A percentile compares a stretch with the other conserved stretches of the same genome.
phyloP scores from a whole-genome alignment of 2,888 invertebrate genomes.

The Drosophila mimetica region DNA sequence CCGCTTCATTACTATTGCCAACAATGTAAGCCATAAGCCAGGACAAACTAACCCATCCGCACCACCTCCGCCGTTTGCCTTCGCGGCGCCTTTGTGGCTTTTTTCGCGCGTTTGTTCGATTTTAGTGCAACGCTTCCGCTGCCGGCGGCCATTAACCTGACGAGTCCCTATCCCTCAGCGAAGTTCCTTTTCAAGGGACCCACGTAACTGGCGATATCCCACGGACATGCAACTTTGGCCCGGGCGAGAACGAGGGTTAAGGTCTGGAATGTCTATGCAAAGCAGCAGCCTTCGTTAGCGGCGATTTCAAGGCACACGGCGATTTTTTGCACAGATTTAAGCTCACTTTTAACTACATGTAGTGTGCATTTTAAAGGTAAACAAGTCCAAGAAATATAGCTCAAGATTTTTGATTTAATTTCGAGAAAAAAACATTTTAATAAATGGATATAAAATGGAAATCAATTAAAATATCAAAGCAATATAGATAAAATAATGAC shows the following conservation, averaged over 20 bases:
- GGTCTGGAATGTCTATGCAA: slow-evolving; percentile 71
- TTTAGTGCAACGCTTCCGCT: slow-evolving; percentile 74
- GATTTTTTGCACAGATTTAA: slow-evolving; percentile 10
- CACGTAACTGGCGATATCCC: slow-evolving; percentile 16
- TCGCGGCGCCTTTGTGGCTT: slow-evolving; percentile 27
- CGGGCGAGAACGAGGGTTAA: slow-evolving; percentile 71
- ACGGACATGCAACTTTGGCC: slow-evolving; percentile 59
- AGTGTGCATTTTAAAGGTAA: background rate
- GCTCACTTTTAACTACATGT: background rate
- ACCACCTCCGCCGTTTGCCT: background rate
- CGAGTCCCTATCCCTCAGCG: slow-evolving; percentile 1
- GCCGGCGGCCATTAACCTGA: slow-evolving; percentile 70
- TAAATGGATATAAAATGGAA: too few species aligned
- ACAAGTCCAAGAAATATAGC: too few species aligned
- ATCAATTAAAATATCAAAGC: too few species aligned
- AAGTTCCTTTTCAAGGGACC: background rate
- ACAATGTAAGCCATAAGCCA: slow-evolving; percentile 18
- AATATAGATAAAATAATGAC: too few species aligned
- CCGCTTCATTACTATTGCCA: slow-evolving; percentile 40
- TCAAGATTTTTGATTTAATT: too few species aligned
- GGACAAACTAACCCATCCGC: slow-evolving; percentile 7
- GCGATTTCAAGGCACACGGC: slow-evolving; percentile 5
- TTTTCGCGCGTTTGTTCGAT: slow-evolving; percentile 74
- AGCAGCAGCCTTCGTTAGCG: slow-evolving; percentile 26
- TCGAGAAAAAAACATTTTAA: too few species aligned